Evolutionary conservation across 2,888 invertebrate genomes (phyloP).

Genomic region (Omphaloscelis lunosa): DNA sequence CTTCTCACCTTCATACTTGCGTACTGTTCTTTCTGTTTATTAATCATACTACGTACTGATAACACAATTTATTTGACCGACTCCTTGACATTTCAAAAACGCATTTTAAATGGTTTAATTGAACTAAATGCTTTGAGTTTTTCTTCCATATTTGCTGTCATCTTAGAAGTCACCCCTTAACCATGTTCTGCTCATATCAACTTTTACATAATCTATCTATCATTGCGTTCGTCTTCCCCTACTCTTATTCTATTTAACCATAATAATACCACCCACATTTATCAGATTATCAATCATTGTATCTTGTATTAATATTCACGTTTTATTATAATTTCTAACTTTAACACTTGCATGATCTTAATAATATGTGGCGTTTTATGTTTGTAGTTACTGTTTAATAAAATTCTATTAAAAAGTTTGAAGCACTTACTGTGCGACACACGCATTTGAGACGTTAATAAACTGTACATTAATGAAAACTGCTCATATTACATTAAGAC

Average conservation of each 20-base stretch:
- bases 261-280: background rate
- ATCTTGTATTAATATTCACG: background rate
- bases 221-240: background rate
- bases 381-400: background rate
- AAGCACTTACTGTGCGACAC: constrained; percentile 2
- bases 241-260: background rate
- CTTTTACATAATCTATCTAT: background rate
- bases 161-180: no score
- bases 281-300: background rate
- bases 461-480: no score
- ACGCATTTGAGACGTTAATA: background rate
- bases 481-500: background rate
- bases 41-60: no score
- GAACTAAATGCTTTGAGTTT: background rate
- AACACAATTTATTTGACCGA: background rate
- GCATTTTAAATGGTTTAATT: background rate
- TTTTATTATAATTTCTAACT: background rate
- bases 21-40: constrained; percentile 13
- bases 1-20: constrained; percentile 57
- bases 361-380: background rate
- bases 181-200: background rate
- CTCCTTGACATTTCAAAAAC: background rate
- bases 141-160: background rate
- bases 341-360: constrained; percentile 29
- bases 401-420: no score